phyloP scores from a whole-genome alignment of 2,113 vertebrate species.

The Erythrocercus mccallii region DNA sequence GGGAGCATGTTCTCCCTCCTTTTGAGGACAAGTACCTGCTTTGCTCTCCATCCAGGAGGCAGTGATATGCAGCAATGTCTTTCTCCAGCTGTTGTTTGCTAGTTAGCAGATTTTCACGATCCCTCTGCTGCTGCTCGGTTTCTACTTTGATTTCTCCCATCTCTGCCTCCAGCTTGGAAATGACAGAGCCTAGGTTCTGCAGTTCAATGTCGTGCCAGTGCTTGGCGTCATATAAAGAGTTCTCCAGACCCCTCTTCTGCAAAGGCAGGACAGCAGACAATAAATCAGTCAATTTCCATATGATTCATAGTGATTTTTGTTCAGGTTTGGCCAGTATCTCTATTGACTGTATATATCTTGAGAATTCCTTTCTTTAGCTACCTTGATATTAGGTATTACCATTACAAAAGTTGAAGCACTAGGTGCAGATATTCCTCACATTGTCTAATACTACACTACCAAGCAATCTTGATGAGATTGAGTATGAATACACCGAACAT shows the following conservation, averaged over 20 bases:
- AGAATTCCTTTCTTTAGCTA: background rate
- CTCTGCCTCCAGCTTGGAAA: constrained; percentile 88
- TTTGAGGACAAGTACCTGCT: constrained; percentile 63
- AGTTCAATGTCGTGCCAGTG: constrained; percentile 93
- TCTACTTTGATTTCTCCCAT: constrained; percentile 82
- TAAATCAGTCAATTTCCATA: background rate
- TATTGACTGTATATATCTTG: background rate
- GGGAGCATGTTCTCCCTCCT: background rate
- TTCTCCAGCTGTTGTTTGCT: constrained; percentile 84
- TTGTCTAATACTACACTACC: background rate
- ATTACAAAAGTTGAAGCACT: background rate
- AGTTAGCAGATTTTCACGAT: constrained; percentile 79
- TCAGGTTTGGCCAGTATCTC: background rate
- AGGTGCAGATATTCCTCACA: background rate
- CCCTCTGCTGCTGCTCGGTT: constrained; percentile 82
- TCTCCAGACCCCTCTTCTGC: constrained; percentile 92
- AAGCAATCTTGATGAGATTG: background rate
- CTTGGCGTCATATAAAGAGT: constrained; percentile 83
- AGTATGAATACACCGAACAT: background rate
- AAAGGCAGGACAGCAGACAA: constrained; percentile 3
- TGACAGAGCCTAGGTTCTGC: constrained; percentile 89
- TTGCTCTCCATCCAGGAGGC: constrained; percentile 88
- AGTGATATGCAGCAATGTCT: constrained; percentile 84
- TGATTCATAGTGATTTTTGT: background rate
- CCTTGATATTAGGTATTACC: background rate